Conservation (phyloP, 2,113 vertebrate species). For the Cheilinus undulatus region DNA sequence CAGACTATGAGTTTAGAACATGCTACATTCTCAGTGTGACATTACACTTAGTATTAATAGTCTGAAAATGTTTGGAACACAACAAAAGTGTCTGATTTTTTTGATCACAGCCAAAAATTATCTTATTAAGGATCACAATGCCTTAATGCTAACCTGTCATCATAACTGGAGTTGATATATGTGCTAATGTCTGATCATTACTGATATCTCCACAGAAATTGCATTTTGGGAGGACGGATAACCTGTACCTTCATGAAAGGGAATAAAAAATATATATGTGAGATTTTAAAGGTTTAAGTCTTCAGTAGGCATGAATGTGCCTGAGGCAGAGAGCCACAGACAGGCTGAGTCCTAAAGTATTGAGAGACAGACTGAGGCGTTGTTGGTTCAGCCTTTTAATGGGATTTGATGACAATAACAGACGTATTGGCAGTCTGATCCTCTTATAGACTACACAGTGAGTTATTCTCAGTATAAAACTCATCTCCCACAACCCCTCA, state of each 20-base stretch:
- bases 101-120: too few relatives aligned
- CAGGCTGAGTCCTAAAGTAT: neutral
- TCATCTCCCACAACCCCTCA: slow-evolving; percentile 56
- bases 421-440: neutral
- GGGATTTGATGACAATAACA: neutral
- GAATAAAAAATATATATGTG: neutral
- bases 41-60: too few relatives aligned
- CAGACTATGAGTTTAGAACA: too few relatives aligned
- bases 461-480: slow-evolving; percentile 45
- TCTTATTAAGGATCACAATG: too few relatives aligned
- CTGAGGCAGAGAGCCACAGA: neutral
- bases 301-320: neutral
- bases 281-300: neutral
- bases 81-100: too few relatives aligned
- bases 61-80: too few relatives aligned
- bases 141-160: too few relatives aligned
- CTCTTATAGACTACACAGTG: slow-evolving; percentile 26
- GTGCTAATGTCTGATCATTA: too few relatives aligned
- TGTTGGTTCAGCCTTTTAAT: slow-evolving; percentile 4
- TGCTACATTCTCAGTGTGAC: too few relatives aligned
- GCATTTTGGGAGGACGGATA: too few relatives aligned
- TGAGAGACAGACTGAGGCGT: neutral
- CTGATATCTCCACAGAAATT: too few relatives aligned
- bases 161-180: too few relatives aligned
- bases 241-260: neutral